Conservation (phyloP, 2,888 invertebrate genomes). For the Heliconius ethilla region DNA sequence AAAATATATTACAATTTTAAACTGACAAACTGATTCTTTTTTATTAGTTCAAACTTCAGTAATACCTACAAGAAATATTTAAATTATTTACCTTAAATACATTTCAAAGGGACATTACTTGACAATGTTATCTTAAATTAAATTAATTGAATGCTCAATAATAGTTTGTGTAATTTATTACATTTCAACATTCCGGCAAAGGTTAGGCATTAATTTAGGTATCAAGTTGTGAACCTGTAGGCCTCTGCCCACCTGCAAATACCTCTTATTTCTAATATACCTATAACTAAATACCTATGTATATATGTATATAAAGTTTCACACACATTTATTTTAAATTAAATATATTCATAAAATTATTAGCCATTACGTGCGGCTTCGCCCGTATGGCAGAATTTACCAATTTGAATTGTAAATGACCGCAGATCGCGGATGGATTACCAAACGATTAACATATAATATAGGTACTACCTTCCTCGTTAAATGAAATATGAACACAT, state of each 20-base stretch:
- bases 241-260: constrained; percentile 24
- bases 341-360: too few species aligned
- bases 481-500: too few species aligned
- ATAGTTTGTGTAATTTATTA: neutral
- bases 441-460: too few species aligned
- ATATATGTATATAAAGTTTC: neutral
- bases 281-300: neutral
- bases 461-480: too few species aligned
- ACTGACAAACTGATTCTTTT: too few species aligned
- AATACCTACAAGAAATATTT: neutral
- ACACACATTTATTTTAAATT: too few species aligned
- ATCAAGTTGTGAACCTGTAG: constrained; percentile 18
- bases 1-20: neutral
- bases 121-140: constrained; percentile 9
- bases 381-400: too few species aligned
- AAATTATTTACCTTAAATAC: neutral
- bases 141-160: constrained; percentile 2
- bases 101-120: neutral
- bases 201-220: constrained; percentile 11
- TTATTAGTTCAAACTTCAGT: too few species aligned
- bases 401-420: too few species aligned
- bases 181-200: constrained; percentile 6
- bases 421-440: too few species aligned
- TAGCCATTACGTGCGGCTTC: too few species aligned
- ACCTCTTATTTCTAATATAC: constrained; percentile 2